Evolutionary conservation across 2,113 vertebrate genomes (phyloP).

Genomic region (Lampris incognitus): DNA sequence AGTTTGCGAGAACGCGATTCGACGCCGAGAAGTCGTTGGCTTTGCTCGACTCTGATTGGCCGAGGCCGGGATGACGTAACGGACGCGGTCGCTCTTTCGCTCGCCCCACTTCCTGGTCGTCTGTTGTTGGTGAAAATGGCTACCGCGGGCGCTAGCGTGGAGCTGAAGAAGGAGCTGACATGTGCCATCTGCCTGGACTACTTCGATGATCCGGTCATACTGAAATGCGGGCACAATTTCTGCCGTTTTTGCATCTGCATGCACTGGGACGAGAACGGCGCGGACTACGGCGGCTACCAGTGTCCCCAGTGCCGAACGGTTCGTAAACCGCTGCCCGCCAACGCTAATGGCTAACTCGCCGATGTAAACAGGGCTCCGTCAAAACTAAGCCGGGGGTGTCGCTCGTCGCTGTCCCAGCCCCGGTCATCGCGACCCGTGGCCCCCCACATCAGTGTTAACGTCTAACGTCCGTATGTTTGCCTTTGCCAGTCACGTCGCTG

Average conservation of each 20-base stretch:
- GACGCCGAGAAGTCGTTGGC: too few species aligned
- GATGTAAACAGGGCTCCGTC: too few species aligned
- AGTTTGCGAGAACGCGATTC: too few species aligned
- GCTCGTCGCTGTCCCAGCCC: too few species aligned
- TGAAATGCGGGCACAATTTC: slow-evolving; percentile 85
- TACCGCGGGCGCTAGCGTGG: slow-evolving; percentile 68
- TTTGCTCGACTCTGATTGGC: slow-evolving; percentile 51
- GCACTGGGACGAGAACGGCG: slow-evolving; percentile 86
- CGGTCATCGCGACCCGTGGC: too few species aligned
- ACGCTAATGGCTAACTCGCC: neutral
- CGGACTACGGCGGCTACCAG: slow-evolving; percentile 80
- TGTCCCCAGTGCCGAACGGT: slow-evolving; percentile 85
- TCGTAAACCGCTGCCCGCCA: slow-evolving; percentile 31
- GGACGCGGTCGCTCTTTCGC: neutral
- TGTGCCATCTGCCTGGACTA: slow-evolving; percentile 83
- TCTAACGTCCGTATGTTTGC: too few species aligned
- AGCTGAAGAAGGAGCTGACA: slow-evolving; percentile 80
- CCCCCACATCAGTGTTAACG: too few species aligned
- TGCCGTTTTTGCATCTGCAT: slow-evolving; percentile 82
- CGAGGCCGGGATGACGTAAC: slow-evolving; percentile 9
- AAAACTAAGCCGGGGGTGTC: too few species aligned
- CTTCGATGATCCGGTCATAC: slow-evolving; percentile 82
- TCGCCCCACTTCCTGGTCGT: slow-evolving; percentile 47
- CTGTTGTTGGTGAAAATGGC: slow-evolving; percentile 73
- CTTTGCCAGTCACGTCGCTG: too few species aligned